Base-by-base conservation (phyloP, 64 coral and sea anemone species). In the Dendronephthya gigantea region DNA sequence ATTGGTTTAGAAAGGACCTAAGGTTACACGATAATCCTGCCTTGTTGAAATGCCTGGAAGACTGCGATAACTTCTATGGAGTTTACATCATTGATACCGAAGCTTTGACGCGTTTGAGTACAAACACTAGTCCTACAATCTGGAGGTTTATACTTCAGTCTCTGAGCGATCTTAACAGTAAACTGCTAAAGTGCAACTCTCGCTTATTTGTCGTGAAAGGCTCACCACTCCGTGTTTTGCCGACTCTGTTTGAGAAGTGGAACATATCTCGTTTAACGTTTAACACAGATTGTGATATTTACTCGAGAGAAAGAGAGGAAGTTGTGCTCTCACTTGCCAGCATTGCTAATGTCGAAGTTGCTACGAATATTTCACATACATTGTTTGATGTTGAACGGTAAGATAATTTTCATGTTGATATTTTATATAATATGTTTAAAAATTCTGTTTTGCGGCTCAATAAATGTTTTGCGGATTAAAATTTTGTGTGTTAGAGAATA, bases 141-240 rank as follows among this genome's bases (percentile, higher is more conserved):
- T 93, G 91, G 91, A 88, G 91, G 36, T 93, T 93, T 89, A 82
- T 93, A 30, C 41, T 93, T 49, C 87, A 93, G 49, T 89, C 84
- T 2, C 59, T 93, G 0, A 87, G 86, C 83, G 87, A 90, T 50
- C 45, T 93, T 10, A 84, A 93, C 35, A 79, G 83, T 39, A 89
- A 88, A 9, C 84, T 93, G 31, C 82, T 84, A 40, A 86, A 89
- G 82, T 55, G 89, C 1, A 89, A 90, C 34, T 93, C 91, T 25
- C 84, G 91, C 49, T 39, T 93, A 4, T 93, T 93, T 72, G 91
- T 93, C 1, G 88, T 93, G 30, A 68, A 84, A 43, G 91, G 91
- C 0, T 84, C 89, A 25, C 87, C 88, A 0, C 83, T 88, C 0
- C 87, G 89, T 87, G 91, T 93, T 22, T 66, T 93, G 5, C 91